phyloP scores from a whole-genome alignment of 2,888 invertebrate genomes.

The Oeneis ivallda region DNA sequence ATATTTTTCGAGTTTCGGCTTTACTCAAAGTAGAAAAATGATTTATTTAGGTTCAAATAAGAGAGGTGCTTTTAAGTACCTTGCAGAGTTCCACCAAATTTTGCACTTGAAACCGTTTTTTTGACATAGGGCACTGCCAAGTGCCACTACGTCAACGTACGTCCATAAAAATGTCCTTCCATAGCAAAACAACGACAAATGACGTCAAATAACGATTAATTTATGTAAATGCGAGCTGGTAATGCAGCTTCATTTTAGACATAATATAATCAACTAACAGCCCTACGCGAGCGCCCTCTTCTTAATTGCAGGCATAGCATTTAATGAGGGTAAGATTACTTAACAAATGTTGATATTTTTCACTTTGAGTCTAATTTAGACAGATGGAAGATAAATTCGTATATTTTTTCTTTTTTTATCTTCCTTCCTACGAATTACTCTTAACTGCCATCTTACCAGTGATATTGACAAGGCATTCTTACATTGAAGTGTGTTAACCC shows the following conservation, averaged over 20 bases:
- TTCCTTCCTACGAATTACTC: neutral
- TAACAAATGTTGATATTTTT: constrained; percentile 54
- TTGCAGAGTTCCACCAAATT: too few species aligned
- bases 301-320: constrained; percentile 68
- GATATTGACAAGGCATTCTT: too few species aligned
- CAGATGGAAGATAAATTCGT: neutral
- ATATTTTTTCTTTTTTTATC: neutral
- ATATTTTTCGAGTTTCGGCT: too few species aligned
- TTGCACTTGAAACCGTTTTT: constrained; percentile 1
- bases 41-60: too few species aligned
- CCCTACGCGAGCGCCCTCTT: constrained; percentile 54
- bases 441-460: too few species aligned
- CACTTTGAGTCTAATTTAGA: constrained; percentile 41
- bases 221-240: constrained; percentile 63
- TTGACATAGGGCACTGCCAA: neutral
- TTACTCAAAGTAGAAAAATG: too few species aligned
- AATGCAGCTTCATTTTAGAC: constrained; percentile 67
- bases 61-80: too few species aligned
- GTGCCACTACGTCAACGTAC: neutral
- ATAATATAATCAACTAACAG: constrained; percentile 69
- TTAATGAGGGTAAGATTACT: constrained; percentile 64
- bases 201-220: constrained; percentile 45
- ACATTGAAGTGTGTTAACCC: too few species aligned
- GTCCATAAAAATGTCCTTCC: too few species aligned
- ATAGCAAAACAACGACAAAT: neutral